Base-by-base conservation (phyloP, 2,113 vertebrate species). In the Arizona elegans region DNA sequence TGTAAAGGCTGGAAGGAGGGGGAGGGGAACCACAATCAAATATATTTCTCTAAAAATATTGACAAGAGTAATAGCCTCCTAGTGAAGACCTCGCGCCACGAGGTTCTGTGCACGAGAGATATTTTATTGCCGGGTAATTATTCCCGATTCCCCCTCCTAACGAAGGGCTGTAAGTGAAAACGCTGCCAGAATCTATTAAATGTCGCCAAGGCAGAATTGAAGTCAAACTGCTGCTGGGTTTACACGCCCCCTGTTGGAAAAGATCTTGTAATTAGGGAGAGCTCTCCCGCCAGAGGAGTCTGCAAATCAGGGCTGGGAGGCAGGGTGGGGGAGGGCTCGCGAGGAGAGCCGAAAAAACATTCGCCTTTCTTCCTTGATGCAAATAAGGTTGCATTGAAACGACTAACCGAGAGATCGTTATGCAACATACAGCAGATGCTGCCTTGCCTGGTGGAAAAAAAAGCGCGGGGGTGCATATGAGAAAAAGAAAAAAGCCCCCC, bases 221-320 rank as follows among this genome's bases (percentile, higher is more conserved):
- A 94, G 91, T 53, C 54, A 87, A 89, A 86, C 26, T 52, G 90
- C 91, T 52, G 13, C 38, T 50, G 89, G 90, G 92, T 87, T 95
- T 93, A 91, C 96, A 89, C 91, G 91, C 91, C 91, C 95, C 94
- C 90, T 92, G 53, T 94, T 92, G 94, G 93, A 94, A 94, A 90
- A 8, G 26, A 70, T 23, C 23, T 2, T 10, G 47, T 47, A 2
- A 53, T 89, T 94, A 93, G 90, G 65, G 4, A 87, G 92, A 21
- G 65, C 6, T 56, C 52, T 2, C 24, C 65, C 2, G 21, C 86
- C 86, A 13, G 53, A 53, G 38, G 86, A 33, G 43, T 87, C 50
- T 26, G 81, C 75, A 94, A 90, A 75, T 87, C 93, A 87, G 89
- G 88, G 88, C 91, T 15, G 70, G 88, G n/a, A 91, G 58, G 87